Conservation (phyloP, 1,140 invertebrate species). For the Ridgeia piscesae region DNA sequence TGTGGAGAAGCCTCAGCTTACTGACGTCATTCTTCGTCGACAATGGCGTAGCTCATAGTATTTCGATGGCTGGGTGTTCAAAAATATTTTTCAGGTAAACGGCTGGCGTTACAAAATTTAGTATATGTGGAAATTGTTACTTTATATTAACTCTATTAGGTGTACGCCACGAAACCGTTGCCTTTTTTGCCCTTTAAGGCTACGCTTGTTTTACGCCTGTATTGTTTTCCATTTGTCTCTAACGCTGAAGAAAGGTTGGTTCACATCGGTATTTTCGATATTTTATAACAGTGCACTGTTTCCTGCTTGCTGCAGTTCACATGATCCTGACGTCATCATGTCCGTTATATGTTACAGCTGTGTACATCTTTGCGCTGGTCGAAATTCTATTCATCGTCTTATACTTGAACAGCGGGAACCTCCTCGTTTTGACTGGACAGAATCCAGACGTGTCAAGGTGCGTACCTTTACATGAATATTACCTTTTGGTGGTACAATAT, state of each 20-base stretch:
- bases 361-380: conserved; percentile 5
- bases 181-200: not conserved
- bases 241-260: not conserved
- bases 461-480: not conserved
- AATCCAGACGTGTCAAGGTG: conserved; percentile 18
- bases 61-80: too few relatives aligned
- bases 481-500: not conserved
- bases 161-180: too few relatives aligned
- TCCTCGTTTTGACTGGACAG: conserved; percentile 18
- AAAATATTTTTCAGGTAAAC: too few relatives aligned
- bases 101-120: too few relatives aligned
- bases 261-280: not conserved
- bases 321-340: not conserved
- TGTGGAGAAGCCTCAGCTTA: too few relatives aligned
- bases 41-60: too few relatives aligned
- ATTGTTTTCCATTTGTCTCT: not conserved
- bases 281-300: not conserved
- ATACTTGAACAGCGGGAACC: conserved; percentile 16
- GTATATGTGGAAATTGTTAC: too few relatives aligned
- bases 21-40: too few relatives aligned
- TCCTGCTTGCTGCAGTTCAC: not conserved
- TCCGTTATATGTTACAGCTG: not conserved
- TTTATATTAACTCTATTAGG: too few relatives aligned
- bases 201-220: not conserved
- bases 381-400: conserved; percentile 2